Base-by-base conservation (phyloP, 2,797 vertebrate species). In the Psittacula derbiana region DNA sequence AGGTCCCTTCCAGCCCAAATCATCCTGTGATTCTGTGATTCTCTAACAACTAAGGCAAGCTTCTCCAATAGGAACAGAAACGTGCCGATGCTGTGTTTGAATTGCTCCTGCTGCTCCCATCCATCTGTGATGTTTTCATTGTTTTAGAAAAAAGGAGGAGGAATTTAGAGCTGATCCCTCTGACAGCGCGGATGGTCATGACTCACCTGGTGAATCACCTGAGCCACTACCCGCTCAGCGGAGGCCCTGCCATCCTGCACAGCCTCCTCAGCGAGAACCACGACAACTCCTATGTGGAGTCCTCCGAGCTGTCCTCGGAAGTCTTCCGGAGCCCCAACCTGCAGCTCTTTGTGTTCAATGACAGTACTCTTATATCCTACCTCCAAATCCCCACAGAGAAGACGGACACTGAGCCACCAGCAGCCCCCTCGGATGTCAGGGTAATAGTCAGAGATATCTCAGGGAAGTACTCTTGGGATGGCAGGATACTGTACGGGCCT, bases 381-480 rank as follows among this genome's bases (percentile, higher is more conserved):
- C 98, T 99, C 49, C 99, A 99, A 96, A 98, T 99, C 52, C 99
- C 99, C 0, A 88, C 98, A 0, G 98, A 99, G 84, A 97, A 84
- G 3, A 96, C 76, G 3, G 98, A 90, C 3, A 6, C 85, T 2
- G 97, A 98, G 46, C 95, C 98, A 10, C 96, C 97, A 3, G 96
- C 95, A 0, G 12, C 94, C 6, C 96, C 97, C 50, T 97, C 99
- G 0, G 98, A 99, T 14, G 99, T 99, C 36, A 98, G 99, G 11
- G 98, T 99, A 58, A 99, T 99, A 25, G 98, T 99, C 75, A 97
- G 99, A 52, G 99, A 99, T 95, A 99, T 99, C 97, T 99, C 99
- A 16, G 99, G 99, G 93, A 99, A 99, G 92, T 99, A 99, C 97
- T 99, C 99, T 3, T 99, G 99, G 99, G 99, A 99, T 41, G 98